These are phyloP conservation scores for Semnornis frantzii DNA, from an alignment of 2,113 vertebrate genomes.

Conservation along the genomic window DNA sequence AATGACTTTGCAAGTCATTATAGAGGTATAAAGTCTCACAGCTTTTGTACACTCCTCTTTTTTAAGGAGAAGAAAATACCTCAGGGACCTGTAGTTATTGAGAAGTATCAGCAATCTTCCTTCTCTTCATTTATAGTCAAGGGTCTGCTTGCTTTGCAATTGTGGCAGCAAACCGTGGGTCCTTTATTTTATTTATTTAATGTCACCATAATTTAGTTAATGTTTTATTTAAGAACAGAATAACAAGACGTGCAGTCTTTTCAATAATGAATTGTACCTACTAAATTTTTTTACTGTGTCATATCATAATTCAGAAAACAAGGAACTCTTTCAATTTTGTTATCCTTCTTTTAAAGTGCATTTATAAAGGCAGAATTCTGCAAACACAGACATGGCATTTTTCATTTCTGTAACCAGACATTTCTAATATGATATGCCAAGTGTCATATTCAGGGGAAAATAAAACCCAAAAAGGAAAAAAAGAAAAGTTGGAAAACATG, in stretches of 20 bases:
- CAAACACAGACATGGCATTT: background rate
- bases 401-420: background rate
- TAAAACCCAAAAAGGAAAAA: background rate
- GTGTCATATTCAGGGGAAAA: background rate
- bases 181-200: background rate
- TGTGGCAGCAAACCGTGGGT: background rate
- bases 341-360: background rate
- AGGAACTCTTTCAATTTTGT: background rate
- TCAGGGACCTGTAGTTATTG: background rate
- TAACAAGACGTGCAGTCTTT: background rate
- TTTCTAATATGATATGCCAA: background rate
- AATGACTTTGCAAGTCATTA: background rate
- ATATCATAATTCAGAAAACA: background rate
- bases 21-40: background rate
- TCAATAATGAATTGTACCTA: background rate
- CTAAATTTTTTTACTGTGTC: background rate
- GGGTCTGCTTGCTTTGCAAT: background rate
- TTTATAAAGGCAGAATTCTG: background rate
- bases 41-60: background rate
- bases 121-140: background rate
- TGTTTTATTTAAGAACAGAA: slow-evolving; percentile 27
- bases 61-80: background rate
- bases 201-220: background rate
- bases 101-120: background rate
- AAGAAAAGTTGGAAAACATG: background rate